These are phyloP conservation scores for Eidolon dupreanum DNA, from an alignment of 2,797 vertebrate species.

Conservation along the genomic window DNA sequence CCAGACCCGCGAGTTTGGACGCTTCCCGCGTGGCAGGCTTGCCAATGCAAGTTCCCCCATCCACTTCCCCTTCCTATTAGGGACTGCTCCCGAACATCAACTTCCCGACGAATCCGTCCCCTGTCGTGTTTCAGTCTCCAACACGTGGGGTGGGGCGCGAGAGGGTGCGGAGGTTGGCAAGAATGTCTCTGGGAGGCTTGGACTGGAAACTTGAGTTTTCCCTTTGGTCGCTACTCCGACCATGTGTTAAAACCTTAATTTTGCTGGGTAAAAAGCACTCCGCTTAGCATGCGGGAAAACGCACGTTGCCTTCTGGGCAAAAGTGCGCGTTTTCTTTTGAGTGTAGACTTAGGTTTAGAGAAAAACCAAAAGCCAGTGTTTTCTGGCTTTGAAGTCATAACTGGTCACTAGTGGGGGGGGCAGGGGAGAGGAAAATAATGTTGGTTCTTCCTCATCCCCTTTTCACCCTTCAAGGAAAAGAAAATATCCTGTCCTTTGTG, in stretches of 20 bases:
- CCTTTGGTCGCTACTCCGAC: constrained; percentile 19
- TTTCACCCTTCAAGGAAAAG: neutral
- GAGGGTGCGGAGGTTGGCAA: constrained; percentile 61
- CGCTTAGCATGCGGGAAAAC: constrained; percentile 18
- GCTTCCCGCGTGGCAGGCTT: constrained; percentile 68
- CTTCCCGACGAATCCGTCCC: neutral
- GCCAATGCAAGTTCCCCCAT: constrained; percentile 75
- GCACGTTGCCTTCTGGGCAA: constrained; percentile 23
- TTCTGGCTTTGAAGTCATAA: constrained; percentile 23
- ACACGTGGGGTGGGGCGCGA: constrained; percentile 51
- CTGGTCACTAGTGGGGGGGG: neutral
- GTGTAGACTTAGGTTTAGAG: neutral
- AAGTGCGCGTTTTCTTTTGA: neutral
- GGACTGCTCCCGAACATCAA: constrained; percentile 62
- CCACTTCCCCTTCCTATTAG: constrained; percentile 80
- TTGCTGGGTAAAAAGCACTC: neutral
- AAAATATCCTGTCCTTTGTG: neutral
- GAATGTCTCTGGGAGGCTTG: neutral
- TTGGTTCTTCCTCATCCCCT: neutral
- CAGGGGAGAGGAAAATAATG: neutral
- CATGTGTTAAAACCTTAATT: constrained; percentile 36
- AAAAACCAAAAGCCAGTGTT: neutral
- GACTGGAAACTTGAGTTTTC: constrained; percentile 38
- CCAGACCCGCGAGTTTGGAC: constrained; percentile 52
- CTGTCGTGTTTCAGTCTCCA: neutral